Conservation (phyloP, 2,888 invertebrate genomes). For the Andricus quercusramuli region DNA sequence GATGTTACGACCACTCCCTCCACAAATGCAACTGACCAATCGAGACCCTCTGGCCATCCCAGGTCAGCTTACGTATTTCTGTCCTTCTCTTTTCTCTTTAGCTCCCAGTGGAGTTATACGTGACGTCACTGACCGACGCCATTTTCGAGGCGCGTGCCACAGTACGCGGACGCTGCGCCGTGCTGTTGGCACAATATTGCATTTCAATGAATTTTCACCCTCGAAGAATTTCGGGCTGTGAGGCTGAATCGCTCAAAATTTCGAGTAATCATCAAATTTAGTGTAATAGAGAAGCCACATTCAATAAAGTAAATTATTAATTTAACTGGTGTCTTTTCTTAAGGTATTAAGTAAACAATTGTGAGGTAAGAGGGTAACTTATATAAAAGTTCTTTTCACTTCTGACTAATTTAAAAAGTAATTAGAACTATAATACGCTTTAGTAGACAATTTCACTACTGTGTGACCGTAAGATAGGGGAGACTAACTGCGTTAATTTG, state of each 20-base stretch:
- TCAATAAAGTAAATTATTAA: too few species aligned
- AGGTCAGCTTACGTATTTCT: slow-evolving; percentile 63
- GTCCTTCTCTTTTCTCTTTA: slow-evolving; percentile 55
- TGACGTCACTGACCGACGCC: slow-evolving; percentile 75
- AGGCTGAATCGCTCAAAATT: not conserved
- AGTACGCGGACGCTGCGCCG: slow-evolving; percentile 55
- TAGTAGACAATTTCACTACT: too few species aligned
- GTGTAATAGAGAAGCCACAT: not conserved
- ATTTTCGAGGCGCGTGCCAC: slow-evolving; percentile 76
- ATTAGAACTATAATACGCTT: not conserved
- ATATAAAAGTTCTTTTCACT: too few species aligned
- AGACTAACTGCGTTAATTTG: too few species aligned
- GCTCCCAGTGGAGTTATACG: slow-evolving; percentile 58
- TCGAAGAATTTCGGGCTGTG: not conserved
- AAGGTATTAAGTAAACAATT: not conserved
- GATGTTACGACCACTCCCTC: slow-evolving; percentile 75
- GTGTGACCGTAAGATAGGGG: too few species aligned
- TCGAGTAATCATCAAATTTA: not conserved
- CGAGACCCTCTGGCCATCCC: slow-evolving; percentile 73
- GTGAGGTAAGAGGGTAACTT: not conserved
- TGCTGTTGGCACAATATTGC: slow-evolving; percentile 53
- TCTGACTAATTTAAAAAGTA: too few species aligned
- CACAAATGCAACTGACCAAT: slow-evolving; percentile 73
- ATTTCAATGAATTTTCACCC: slow-evolving; percentile 38
- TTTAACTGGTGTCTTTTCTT: too few species aligned